Base-by-base conservation (phyloP, 2,113 vertebrate genomes). In the Protobothrops mucrosquamatus region DNA sequence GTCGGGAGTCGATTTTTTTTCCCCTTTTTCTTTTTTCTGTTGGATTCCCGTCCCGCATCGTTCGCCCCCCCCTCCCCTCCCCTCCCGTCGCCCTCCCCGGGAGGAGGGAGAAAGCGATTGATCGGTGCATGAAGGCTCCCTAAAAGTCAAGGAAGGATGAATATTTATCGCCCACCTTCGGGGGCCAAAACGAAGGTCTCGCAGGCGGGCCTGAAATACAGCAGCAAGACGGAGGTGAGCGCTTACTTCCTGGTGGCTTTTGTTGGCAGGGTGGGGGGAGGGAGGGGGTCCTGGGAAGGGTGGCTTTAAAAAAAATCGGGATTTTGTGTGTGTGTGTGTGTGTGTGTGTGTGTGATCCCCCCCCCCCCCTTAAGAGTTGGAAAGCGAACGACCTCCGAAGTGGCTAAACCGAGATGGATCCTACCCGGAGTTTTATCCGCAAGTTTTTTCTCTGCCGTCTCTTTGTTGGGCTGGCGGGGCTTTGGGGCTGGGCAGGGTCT, bases 171-270 rank as follows among this genome's bases (percentile, higher is more conserved):
- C 3, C 87, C 87, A 6, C 39, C n/a, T n/a, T 3, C 93, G 2
- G 91, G 93, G 12, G 46, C n/a, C 29, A 14, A 85, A 34, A 6
- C 6, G 6, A 61, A 43, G 18, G 59, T 14, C 15, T 54, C 23
- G 8, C 20, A 85, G 1, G 26, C 61, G 1, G 74, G 93, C 43
- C 95, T 96, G 91, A 95, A 95, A 3, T 97, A 96, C 95, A 96
- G 94, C 95, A 2, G 54, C 34, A 95, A 93, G 1, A 39, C 0
- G 0, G 91, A 96, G 97, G 97, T 97, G 26, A 39, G 5, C 0
- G 18, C 87, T 34, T 1, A 9, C 0, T n/a, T 54, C 23, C 39
- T 26, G 22, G 12, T 1, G 6, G 6, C 3, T 34, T 11, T 12
- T 24, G 1, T 0, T 14, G 54, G 24, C 0, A 0, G 0, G 15